Percentiles rank a stretch among this genome's conserved stretches.
phyloP scores from a whole-genome alignment of 2,113 vertebrate species.

The Paralichthys olivaceus region DNA sequence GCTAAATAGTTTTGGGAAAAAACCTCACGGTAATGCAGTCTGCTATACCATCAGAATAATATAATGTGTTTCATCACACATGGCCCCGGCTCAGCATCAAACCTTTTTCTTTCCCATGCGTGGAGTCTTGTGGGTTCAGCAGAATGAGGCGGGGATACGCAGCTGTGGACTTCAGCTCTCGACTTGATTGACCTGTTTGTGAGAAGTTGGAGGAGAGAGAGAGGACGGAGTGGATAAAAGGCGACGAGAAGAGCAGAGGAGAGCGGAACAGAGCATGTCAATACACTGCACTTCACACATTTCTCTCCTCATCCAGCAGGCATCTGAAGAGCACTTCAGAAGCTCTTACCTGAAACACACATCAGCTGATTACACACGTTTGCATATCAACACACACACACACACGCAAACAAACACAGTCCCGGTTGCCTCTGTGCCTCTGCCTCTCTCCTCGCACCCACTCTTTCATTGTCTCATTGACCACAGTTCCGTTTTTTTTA shows the following conservation, averaged over 20 bases:
- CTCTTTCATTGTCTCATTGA: background rate
- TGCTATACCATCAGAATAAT: background rate
- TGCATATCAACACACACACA: slow-evolving; percentile 1
- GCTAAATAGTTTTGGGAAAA: slow-evolving; percentile 8
- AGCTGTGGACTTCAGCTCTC: slow-evolving; percentile 18
- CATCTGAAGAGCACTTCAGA: slow-evolving; percentile 73
- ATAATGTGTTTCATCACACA: background rate
- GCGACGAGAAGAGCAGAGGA: slow-evolving; percentile 25
- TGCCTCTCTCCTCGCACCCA: background rate
- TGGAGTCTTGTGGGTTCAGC: background rate
- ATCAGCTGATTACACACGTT: slow-evolving; percentile 62
- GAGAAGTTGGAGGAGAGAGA: slow-evolving; percentile 40
- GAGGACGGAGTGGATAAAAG: slow-evolving; percentile 49
- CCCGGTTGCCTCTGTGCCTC: slow-evolving; percentile 1
- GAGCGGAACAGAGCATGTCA: slow-evolving; percentile 57
- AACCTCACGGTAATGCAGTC: background rate
- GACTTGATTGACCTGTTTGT: slow-evolving; percentile 56
- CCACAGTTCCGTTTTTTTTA: background rate
- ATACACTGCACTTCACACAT: slow-evolving; percentile 67
- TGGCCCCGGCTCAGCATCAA: background rate
- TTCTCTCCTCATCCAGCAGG: slow-evolving; percentile 42
- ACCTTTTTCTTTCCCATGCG: slow-evolving; percentile 10
- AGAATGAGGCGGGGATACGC: slow-evolving; percentile 1
- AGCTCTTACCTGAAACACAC: slow-evolving; percentile 58
- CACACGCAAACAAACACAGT: slow-evolving; percentile 6